Conservation (phyloP, 2,113 vertebrate genomes). For the Chlorocebus sabaeus region DNA sequence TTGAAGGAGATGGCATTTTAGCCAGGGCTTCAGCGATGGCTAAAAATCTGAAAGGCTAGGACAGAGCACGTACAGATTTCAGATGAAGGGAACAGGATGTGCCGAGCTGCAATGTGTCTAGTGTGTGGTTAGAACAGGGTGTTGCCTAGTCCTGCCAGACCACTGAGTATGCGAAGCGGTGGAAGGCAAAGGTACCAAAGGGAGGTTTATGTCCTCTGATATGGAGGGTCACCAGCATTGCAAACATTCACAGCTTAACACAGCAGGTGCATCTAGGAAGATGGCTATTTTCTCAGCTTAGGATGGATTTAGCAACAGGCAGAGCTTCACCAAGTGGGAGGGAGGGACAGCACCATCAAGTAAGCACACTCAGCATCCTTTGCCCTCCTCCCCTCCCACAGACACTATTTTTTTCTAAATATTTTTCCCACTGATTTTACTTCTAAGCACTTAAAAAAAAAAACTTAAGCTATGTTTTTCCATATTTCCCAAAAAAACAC, state of each 20-base stretch:
- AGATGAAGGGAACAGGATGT: background rate
- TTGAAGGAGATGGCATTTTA: background rate
- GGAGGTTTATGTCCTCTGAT: background rate
- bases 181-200: background rate
- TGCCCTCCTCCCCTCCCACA: background rate
- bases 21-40: background rate
- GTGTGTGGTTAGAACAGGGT: background rate
- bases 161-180: rapidly evolving
- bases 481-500: background rate
- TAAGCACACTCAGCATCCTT: background rate
- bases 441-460: background rate
- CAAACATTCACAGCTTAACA: background rate
- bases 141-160: no score
- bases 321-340: rapidly evolving
- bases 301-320: background rate
- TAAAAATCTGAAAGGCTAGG: background rate
- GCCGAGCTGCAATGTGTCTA: background rate
- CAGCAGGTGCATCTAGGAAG: background rate
- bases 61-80: background rate
- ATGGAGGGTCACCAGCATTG: background rate
- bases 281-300: background rate
- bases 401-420: background rate
- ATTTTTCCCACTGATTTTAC: background rate
- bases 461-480: background rate
- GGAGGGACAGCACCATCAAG: background rate